Evolutionary conservation across 1,140 invertebrate genomes (phyloP), one percentile per base, ranked within the genome.

Genomic region (Bombus superbus): DNA sequence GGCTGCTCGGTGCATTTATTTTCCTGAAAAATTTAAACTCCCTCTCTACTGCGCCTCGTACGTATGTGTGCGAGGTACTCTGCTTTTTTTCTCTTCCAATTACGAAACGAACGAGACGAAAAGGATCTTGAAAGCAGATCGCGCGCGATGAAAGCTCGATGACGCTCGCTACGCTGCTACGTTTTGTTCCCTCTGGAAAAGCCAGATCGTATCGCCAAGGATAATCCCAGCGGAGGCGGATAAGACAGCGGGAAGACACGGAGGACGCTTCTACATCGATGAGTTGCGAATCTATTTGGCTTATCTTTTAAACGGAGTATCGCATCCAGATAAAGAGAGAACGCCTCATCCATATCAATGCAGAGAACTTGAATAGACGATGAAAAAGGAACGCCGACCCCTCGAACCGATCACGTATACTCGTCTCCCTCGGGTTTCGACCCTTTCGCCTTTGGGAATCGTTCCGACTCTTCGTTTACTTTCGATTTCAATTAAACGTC

Each of bases 301-400:
- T 91, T 90, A 91, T 89, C 84, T 91, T 81, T 88, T 86, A 88
- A 90, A 88, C 81, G 73, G 74, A 73, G 53, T 66, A 86, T 88
- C 86, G 69, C 72, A 66, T 86, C 38, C 71, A 74, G 71, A 84
- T 85, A 82, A 81, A 81, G 83, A 66, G 22, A 85, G 82, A 62
- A 88, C 74, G 57, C 64, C 42, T 87, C 85, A 78, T 90, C 86
- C 88, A 92, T 92, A 91, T 86, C 88, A 90, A 92, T 92, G 87
- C 78, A 40, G 44, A 15, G 35, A 10, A 64, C 40, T 10, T 35
- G 35, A 18, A 69, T 44, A 47, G 85, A 59, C 78, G 68, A 74
- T 77, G 80, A 28, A 28, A 86, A 64, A 88, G 42, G 35, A 85
- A 76, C 75, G 73, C 74, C 77, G n/a, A 66, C 62, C 72, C 40